These are phyloP conservation scores for Rhagium mordax DNA, from an alignment of 2,888 invertebrate genomes.

Conservation along the genomic window DNA sequence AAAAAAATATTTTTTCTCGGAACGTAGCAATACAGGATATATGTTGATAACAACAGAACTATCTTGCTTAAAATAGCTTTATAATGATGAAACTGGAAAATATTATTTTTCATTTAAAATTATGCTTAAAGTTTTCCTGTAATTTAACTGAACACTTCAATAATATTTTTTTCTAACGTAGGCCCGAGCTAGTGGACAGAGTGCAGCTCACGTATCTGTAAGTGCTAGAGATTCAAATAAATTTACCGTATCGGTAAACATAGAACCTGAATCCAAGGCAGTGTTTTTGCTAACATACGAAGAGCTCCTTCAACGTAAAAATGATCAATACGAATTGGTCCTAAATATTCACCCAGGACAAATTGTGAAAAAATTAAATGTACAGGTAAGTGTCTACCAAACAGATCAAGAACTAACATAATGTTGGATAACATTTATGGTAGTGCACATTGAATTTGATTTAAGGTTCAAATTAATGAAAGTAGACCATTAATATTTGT, in stretches of 20 bases:
- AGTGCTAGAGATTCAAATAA: slow-evolving; percentile 81
- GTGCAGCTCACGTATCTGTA: slow-evolving; percentile 76
- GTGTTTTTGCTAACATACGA: slow-evolving; percentile 83
- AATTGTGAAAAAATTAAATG: slow-evolving; percentile 76
- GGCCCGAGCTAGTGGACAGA: slow-evolving; percentile 74
- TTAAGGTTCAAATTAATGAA: slow-evolving; percentile 76
- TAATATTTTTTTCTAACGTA: slow-evolving; percentile 49
- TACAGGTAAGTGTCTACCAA: slow-evolving; percentile 66
- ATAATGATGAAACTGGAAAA: too few species aligned
- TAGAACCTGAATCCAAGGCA: slow-evolving; percentile 76
- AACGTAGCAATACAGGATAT: too few species aligned
- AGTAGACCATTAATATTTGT: slow-evolving; percentile 74
- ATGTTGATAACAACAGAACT: too few species aligned
- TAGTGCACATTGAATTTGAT: background rate
- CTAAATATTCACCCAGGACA: slow-evolving; percentile 81
- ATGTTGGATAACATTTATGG: background rate
- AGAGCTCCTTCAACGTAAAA: slow-evolving; percentile 77
- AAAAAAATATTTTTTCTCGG: too few species aligned
- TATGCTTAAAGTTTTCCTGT: too few species aligned
- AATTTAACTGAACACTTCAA: background rate
- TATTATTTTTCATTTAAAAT: too few species aligned
- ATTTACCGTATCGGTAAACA: slow-evolving; percentile 79
- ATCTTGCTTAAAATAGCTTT: too few species aligned
- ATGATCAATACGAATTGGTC: slow-evolving; percentile 79
- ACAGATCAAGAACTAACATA: too few species aligned